Evolutionary conservation across 2,888 invertebrate genomes (phyloP).

Genomic region (Hypolimnas misippus): DNA sequence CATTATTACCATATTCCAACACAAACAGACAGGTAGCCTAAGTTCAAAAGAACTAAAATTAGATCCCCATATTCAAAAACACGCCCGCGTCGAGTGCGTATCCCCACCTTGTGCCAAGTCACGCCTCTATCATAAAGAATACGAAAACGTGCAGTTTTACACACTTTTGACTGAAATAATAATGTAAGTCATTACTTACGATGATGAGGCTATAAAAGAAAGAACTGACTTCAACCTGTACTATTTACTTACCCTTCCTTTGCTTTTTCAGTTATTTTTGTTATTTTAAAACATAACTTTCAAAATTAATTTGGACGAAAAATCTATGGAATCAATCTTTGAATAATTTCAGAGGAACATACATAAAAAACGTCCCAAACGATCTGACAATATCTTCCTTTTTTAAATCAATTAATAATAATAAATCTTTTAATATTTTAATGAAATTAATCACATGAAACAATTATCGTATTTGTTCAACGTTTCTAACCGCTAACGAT

Average conservation of each 20-base stretch:
- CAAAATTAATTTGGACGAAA: no score
- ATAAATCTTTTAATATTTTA: no score
- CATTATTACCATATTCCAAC: no score
- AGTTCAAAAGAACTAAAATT: not conserved
- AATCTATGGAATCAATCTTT: no score
- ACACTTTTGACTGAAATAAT: slow-evolving; percentile 23
- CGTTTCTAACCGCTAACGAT: slow-evolving; percentile 30
- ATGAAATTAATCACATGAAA: slow-evolving; percentile 3
- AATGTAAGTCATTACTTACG: slow-evolving; percentile 16
- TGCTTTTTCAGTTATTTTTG: no score
- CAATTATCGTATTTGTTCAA: slow-evolving; percentile 9
- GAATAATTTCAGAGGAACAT: no score
- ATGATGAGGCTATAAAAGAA: no score
- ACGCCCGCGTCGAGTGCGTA: slow-evolving; percentile 29
- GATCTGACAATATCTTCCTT: no score
- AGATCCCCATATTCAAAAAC: slow-evolving; percentile 10
- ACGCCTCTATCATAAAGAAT: slow-evolving; percentile 50
- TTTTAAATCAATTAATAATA: no score
- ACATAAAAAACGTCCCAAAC: no score
- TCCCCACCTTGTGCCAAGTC: slow-evolving; percentile 51
- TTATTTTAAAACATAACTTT: no score
- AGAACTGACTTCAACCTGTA: no score
- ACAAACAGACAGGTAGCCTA: not conserved
- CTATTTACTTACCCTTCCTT: not conserved
- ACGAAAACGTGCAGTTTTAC: slow-evolving; percentile 35